Conservation (phyloP, 2,797 vertebrate genomes). For the Silurus aristotelis region DNA sequence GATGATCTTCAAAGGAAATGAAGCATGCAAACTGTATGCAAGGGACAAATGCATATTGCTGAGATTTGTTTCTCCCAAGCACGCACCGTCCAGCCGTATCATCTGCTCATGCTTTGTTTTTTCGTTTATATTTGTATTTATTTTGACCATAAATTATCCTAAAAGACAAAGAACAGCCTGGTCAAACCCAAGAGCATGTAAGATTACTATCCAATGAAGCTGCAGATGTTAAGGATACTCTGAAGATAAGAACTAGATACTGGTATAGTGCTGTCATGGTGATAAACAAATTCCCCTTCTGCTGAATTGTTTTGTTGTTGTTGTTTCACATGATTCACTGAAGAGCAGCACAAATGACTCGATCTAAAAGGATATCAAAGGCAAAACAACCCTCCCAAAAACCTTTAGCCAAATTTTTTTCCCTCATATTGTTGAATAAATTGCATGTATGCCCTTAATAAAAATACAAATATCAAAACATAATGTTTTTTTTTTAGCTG, state of each 20-base stretch:
- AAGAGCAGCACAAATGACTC: not conserved
- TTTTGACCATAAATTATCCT: not conserved
- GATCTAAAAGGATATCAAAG: not conserved
- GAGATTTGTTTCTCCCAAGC: not conserved
- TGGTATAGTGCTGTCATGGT: not conserved
- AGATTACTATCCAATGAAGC: not conserved
- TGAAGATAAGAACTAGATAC: not conserved
- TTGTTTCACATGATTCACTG: not conserved
- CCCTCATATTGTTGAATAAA: not conserved
- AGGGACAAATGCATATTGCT: not conserved
- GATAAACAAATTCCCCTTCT: constrained; percentile 1
- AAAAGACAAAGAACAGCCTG: not conserved
- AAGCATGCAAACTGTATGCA: constrained; percentile 9
- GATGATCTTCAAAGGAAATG: not conserved
- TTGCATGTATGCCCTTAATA: not conserved
- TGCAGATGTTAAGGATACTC: not conserved
- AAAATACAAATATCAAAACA: not conserved
- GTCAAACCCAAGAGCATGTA: not conserved
- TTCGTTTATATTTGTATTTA: not conserved
- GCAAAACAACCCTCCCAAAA: not conserved
- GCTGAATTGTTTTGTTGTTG: too few relatives aligned
- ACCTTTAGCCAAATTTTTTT: not conserved
- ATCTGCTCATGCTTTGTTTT: not conserved
- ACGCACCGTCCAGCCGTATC: not conserved
- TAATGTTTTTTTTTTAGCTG: not conserved